Evolutionary conservation across 2,797 vertebrate genomes (phyloP).

Genomic region (Enteromius radiatus): DNA sequence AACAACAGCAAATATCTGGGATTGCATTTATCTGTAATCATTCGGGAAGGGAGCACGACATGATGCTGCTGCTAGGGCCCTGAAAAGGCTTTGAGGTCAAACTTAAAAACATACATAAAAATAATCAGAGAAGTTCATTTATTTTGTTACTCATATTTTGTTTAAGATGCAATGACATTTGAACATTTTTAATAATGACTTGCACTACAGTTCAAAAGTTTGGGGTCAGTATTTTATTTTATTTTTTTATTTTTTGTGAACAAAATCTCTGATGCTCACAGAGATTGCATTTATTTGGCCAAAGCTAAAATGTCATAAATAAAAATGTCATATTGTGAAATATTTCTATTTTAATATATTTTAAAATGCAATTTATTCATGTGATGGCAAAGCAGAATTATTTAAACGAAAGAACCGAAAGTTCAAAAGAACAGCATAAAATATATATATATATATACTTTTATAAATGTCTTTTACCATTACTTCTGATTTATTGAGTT

Average conservation of each 20-base stretch:
- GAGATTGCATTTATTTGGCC: neutral
- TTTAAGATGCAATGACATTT: neutral
- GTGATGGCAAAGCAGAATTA: neutral
- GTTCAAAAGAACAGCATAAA: neutral
- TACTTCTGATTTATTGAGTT: neutral
- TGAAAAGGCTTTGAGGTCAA: neutral
- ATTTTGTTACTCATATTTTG: neutral
- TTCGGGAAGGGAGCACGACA: slow-evolving; percentile 17
- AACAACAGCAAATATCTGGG: slow-evolving; percentile 72
- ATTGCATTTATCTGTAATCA: slow-evolving; percentile 54
- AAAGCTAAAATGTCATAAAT: neutral
- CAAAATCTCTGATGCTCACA: neutral
- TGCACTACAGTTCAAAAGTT: neutral
- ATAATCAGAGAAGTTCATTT: neutral
- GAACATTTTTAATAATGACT: neutral
- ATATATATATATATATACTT: too few relatives aligned
- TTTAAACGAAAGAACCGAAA: neutral
- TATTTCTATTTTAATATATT: neutral
- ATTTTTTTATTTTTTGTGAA: neutral
- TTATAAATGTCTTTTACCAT: neutral
- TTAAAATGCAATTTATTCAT: neutral
- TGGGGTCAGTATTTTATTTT: neutral
- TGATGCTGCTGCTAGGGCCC: neutral
- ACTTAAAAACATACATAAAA: neutral
- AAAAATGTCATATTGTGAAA: neutral